phyloP scores from a whole-genome alignment of 2,888 invertebrate genomes.

The Drosophila histrio region DNA sequence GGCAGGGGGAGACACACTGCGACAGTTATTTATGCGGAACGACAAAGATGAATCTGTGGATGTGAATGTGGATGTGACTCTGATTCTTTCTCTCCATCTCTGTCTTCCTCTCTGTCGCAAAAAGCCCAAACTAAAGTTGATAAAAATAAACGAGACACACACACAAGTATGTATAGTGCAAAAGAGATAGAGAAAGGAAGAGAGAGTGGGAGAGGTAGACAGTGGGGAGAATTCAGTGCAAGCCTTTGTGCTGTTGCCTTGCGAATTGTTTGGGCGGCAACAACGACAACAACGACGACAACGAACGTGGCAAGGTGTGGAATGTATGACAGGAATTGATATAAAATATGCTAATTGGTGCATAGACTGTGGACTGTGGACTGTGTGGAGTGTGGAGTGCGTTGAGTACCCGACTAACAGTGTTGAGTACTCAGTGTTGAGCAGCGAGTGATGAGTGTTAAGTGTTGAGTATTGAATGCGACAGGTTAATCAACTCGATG shows the following conservation, averaged over 20 bases:
- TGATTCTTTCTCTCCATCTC: background rate
- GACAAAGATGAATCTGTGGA: constrained; percentile 71
- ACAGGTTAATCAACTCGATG: constrained; percentile 57
- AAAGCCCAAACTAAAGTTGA: constrained; percentile 67
- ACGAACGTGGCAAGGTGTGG: constrained; percentile 61
- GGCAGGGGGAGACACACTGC: constrained; percentile 28
- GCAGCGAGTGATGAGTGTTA: constrained; percentile 9
- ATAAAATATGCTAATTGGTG: constrained; percentile 77
- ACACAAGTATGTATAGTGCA: constrained; percentile 8
- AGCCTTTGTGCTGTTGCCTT: constrained; percentile 59
- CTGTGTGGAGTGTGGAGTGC: constrained; percentile 13
- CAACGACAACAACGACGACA: constrained; percentile 15
- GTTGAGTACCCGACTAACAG: constrained; percentile 11
- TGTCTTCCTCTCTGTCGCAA: constrained; percentile 25
- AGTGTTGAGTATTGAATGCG: constrained; percentile 5
- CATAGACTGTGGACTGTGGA: constrained; percentile 41
- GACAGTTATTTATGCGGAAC: constrained; percentile 78
- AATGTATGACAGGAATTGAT: constrained; percentile 78
- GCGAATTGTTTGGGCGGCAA: constrained; percentile 77
- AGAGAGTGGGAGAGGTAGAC: background rate
- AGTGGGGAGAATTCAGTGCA: constrained; percentile 7
- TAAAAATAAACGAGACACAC: constrained; percentile 69
- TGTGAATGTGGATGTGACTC: constrained; percentile 24
- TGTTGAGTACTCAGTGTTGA: constrained; percentile 1
- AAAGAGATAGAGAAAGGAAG: background rate